Percentiles rank a stretch among this genome's conserved stretches.
phyloP scores from a whole-genome alignment of 1,140 invertebrate genomes.

The Lepidurus packardi region DNA sequence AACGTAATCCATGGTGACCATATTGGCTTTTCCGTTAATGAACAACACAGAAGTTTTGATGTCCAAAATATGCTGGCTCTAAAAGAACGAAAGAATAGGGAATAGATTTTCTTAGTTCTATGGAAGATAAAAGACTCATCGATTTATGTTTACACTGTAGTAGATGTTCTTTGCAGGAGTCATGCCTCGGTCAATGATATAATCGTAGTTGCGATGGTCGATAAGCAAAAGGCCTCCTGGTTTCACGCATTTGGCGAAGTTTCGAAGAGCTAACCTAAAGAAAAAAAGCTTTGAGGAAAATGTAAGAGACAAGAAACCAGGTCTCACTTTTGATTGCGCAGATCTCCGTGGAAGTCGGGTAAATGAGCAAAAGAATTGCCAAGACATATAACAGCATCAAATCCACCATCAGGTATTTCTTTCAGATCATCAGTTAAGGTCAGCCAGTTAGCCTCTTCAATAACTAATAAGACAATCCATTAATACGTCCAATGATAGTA shows the following conservation, averaged over 20 bases:
- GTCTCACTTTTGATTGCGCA: conserved; percentile 65
- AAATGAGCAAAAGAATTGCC: conserved; percentile 87
- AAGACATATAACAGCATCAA: conserved; percentile 76
- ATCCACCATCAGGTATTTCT: conserved; percentile 54
- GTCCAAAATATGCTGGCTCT: conserved; percentile 72
- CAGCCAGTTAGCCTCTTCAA: conserved; percentile 75
- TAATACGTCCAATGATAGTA: not conserved
- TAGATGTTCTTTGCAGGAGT: conserved; percentile 75
- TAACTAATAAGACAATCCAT: conserved; percentile 50
- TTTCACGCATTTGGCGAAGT: conserved; percentile 73
- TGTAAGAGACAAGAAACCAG: not conserved
- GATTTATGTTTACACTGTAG: conserved; percentile 65
- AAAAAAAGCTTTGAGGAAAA: not conserved
- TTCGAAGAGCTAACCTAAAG: conserved; percentile 52
- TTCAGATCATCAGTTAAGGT: conserved; percentile 63
- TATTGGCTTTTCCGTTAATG: conserved; percentile 61
- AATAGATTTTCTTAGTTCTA: conserved; percentile 30
- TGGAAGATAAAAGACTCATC: conserved; percentile 35
- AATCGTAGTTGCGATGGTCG: conserved; percentile 82
- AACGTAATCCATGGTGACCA: conserved; percentile 72
- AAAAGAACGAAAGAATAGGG: conserved; percentile 39
- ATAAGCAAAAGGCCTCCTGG: conserved; percentile 77
- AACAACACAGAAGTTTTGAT: conserved; percentile 75
- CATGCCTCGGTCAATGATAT: conserved; percentile 63
- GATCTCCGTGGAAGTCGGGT: conserved; percentile 67